phyloP scores from a whole-genome alignment of 2,888 invertebrate species.

The Pemphredon lugubris region DNA sequence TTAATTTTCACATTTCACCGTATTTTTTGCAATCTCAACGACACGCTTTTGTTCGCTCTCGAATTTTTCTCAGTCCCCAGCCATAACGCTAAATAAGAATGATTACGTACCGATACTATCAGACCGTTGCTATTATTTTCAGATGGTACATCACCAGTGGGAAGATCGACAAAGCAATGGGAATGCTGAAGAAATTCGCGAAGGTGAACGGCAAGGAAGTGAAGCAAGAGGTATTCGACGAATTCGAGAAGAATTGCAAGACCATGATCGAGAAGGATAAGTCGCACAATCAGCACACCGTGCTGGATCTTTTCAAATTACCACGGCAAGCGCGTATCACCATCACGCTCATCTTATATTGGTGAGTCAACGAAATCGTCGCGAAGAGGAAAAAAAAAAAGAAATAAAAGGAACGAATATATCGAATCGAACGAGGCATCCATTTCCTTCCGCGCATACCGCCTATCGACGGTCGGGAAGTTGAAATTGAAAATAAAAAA shows the following conservation, averaged over 20 bases:
- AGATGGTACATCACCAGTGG: constrained; percentile 94
- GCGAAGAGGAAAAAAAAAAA: too few relatives aligned
- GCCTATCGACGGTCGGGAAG: too few relatives aligned
- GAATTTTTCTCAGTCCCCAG: too few relatives aligned
- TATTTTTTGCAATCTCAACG: neutral
- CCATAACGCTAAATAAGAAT: too few relatives aligned
- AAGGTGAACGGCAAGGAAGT: constrained; percentile 89
- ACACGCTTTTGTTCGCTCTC: too few relatives aligned
- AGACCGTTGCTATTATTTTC: too few relatives aligned
- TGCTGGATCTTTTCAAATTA: constrained; percentile 90
- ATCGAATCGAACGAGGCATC: too few relatives aligned
- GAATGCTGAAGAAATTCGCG: constrained; percentile 91
- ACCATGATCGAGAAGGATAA: constrained; percentile 87
- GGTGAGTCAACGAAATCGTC: constrained; percentile 81
- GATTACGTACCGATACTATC: too few relatives aligned
- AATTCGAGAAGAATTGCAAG: constrained; percentile 88
- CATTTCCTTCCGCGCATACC: too few relatives aligned
- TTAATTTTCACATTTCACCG: neutral
- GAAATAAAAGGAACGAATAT: too few relatives aligned
- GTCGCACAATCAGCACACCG: constrained; percentile 87
- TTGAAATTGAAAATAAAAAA: too few relatives aligned
- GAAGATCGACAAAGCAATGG: constrained; percentile 89
- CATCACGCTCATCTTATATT: constrained; percentile 89
- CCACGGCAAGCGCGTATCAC: constrained; percentile 90
- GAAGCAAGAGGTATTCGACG: constrained; percentile 87